phyloP scores from a whole-genome alignment of 2,113 vertebrate species.

The Ondatra zibethicus region DNA sequence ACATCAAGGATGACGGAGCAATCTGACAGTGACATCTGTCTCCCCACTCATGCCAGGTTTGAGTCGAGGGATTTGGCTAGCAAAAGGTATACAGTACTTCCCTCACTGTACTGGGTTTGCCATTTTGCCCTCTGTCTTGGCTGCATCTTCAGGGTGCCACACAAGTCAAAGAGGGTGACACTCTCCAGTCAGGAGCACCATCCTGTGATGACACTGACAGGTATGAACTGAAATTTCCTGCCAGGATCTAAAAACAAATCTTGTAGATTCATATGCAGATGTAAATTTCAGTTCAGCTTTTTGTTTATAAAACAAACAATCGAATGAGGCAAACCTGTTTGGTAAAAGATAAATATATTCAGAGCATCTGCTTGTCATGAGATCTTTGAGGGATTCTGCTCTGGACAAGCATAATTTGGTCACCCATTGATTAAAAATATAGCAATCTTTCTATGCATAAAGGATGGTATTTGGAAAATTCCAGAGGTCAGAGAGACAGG shows the following conservation, averaged over 20 bases:
- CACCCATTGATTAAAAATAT: constrained; percentile 1
- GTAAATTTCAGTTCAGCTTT: constrained; percentile 6
- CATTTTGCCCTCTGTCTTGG: constrained; percentile 11
- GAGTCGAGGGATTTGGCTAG: constrained; percentile 53
- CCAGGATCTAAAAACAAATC: neutral
- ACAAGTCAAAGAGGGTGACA: constrained; percentile 30
- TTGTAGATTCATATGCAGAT: neutral
- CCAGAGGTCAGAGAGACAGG: neutral
- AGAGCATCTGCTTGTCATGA: neutral
- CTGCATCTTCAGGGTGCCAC: neutral
- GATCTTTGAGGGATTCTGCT: neutral
- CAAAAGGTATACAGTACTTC: neutral
- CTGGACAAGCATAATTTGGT: constrained; percentile 4
- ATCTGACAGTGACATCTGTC: constrained; percentile 80
- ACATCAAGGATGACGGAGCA: constrained; percentile 72
- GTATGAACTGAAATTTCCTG: neutral
- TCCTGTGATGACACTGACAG: neutral
- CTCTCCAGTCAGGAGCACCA: neutral
- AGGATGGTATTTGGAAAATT: neutral
- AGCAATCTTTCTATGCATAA: neutral
- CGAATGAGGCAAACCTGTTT: neutral
- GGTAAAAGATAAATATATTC: constrained; percentile 16
- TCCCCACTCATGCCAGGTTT: constrained; percentile 69
- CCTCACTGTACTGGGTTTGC: constrained; percentile 24
- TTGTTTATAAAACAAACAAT: neutral